Percentiles rank a stretch among this genome's conserved stretches.
These are phyloP conservation scores for Drosophila repletoides DNA, from an alignment of 1,140 invertebrate species.

Conservation along the genomic window DNA sequence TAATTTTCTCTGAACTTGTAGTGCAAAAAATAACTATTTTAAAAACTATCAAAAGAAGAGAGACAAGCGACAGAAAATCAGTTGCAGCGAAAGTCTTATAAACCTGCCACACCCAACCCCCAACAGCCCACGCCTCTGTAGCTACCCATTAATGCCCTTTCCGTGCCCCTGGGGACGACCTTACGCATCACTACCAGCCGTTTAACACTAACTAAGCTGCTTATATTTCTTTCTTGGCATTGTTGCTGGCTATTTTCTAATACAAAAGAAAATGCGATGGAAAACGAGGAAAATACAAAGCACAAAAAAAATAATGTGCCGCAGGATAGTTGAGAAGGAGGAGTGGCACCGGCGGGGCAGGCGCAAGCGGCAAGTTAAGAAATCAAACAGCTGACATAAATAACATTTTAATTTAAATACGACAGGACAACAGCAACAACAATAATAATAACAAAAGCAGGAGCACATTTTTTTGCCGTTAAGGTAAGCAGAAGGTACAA, in stretches of 20 bases:
- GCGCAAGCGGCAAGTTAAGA: conserved; percentile 58
- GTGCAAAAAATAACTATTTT: no score
- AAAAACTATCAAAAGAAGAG: no score
- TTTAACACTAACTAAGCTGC: conserved; percentile 77
- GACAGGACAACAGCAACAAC: conserved; percentile 57
- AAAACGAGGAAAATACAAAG: conserved; percentile 20
- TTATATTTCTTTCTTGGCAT: conserved; percentile 39
- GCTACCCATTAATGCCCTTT: not conserved
- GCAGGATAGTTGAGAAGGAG: conserved; percentile 22
- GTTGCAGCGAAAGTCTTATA: not conserved
- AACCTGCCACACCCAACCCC: not conserved
- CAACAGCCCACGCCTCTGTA: not conserved
- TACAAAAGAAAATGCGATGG: conserved; percentile 44
- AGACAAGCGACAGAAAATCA: not conserved
- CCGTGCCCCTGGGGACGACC: not conserved
- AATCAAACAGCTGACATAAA: conserved; percentile 81
- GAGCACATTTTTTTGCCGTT: conserved; percentile 72
- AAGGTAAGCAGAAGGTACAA: conserved; percentile 72
- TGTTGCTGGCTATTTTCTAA: conserved; percentile 55
- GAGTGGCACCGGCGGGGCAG: conserved; percentile 2
- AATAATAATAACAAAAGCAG: conserved; percentile 49
- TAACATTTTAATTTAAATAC: conserved; percentile 81
- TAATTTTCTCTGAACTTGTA: no score
- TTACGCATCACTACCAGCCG: conserved; percentile 54
- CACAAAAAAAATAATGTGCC: conserved; percentile 57